These are phyloP conservation scores for Vireo altiloquus DNA, from an alignment of 2,113 vertebrate genomes.

Conservation along the genomic window DNA sequence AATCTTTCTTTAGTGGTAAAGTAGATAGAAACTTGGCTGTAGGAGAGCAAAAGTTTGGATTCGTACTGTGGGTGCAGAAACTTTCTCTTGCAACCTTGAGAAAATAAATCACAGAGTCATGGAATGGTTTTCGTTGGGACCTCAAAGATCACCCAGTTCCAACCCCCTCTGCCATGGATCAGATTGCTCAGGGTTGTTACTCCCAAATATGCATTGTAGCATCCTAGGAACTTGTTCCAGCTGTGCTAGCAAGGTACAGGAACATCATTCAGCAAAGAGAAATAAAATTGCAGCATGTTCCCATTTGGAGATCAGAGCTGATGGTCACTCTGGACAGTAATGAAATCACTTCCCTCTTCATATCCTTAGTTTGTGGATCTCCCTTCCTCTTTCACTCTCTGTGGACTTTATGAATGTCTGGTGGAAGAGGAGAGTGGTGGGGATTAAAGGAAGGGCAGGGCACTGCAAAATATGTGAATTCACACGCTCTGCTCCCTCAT, in stretches of 20 bases:
- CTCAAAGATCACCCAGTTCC: not conserved
- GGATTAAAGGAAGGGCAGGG: not conserved
- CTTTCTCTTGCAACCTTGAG: not conserved
- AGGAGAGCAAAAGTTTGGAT: not conserved
- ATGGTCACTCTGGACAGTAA: not conserved
- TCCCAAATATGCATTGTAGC: not conserved
- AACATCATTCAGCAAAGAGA: not conserved
- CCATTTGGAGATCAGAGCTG: not conserved
- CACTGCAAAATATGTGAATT: not conserved
- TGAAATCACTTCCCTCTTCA: not conserved
- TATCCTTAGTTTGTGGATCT: not conserved
- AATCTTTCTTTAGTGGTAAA: not conserved
- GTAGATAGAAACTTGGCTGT: not conserved
- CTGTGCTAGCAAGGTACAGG: not conserved
- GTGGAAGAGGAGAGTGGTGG: not conserved
- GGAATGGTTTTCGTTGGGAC: not conserved
- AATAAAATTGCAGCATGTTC: not conserved
- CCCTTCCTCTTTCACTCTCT: not conserved
- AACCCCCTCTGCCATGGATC: not conserved
- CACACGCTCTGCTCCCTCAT: rapidly evolving
- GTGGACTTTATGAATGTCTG: not conserved
- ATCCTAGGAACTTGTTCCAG: not conserved
- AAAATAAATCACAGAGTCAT: not conserved
- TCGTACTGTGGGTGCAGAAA: not conserved
- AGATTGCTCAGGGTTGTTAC: not conserved